A percentile compares a stretch with the other conserved stretches of the same genome.
Evolutionary conservation across 2,888 invertebrate species (phyloP).

Genomic region (Anaspis maculata): DNA sequence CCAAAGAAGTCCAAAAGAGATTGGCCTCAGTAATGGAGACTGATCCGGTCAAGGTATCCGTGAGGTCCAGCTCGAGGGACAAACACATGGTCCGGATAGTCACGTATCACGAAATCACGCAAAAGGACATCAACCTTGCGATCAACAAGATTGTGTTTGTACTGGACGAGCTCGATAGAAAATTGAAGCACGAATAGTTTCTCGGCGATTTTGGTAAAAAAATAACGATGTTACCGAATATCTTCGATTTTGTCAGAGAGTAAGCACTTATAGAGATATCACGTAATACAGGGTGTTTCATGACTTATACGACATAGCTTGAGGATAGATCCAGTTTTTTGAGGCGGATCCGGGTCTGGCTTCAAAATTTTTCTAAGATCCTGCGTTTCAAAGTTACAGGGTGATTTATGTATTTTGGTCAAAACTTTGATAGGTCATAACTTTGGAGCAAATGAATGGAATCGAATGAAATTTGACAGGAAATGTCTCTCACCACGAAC

Average conservation of each 20-base stretch:
- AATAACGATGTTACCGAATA: background rate
- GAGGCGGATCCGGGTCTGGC: no score
- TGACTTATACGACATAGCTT: no score
- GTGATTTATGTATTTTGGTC: no score
- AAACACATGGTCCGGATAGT: conserved; percentile 57
- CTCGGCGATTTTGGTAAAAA: background rate
- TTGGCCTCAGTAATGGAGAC: conserved; percentile 42
- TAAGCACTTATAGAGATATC: no score
- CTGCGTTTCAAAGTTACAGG: no score
- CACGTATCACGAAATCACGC: conserved; percentile 61
- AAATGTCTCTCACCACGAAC: no score
- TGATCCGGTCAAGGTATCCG: conserved; percentile 46
- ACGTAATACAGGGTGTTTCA: no score
- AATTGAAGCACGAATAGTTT: conserved; percentile 4
- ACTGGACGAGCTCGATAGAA: conserved; percentile 48
- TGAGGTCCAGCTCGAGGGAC: conserved; percentile 56
- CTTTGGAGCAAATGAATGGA: no score
- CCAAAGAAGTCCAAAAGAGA: conserved; percentile 49
- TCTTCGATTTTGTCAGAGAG: background rate
- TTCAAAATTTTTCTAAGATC: no score
- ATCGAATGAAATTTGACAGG: no score
- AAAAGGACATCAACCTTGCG: conserved; percentile 56
- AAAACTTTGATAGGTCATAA: no score
- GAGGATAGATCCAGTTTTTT: no score
- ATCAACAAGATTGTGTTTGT: conserved; percentile 64